A percentile compares a stretch with the other conserved stretches of the same genome.
Evolutionary conservation across 2,888 invertebrate species (phyloP).

Genomic region (Ferrisia virgata): DNA sequence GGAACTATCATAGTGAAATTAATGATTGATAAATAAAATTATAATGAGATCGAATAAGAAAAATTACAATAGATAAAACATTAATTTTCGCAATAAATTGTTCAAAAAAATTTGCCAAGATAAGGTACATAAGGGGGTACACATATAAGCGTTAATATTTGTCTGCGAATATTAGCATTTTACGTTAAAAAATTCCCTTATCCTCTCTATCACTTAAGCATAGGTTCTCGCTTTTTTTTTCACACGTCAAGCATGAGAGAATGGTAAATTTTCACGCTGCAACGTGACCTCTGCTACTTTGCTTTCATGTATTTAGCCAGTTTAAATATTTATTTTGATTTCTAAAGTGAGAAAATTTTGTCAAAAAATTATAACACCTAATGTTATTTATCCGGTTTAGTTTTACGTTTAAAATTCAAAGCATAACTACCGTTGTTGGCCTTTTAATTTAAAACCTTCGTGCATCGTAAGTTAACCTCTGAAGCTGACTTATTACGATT

Average conservation of each 20-base stretch:
- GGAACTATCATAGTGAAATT: no score
- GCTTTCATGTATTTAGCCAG: neutral
- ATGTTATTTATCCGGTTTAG: neutral
- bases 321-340: neutral
- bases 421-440: neutral
- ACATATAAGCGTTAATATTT: no score
- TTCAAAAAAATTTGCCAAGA: no score
- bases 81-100: no score
- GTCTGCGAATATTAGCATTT: no score
- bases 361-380: neutral
- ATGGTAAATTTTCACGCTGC: neutral
- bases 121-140: no score
- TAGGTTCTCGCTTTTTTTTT: neutral
- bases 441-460: constrained; percentile 3
- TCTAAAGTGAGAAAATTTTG: neutral
- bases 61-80: no score
- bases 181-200: neutral
- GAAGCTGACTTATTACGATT: neutral
- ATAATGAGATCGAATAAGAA: no score
- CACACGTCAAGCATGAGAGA: neutral
- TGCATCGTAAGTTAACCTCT: neutral
- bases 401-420: neutral
- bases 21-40: no score
- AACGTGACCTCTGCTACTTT: neutral
- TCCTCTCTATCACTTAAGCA: neutral